Evolutionary conservation across 2,113 vertebrate genomes (phyloP).

Genomic region (Callipepla squamata): DNA sequence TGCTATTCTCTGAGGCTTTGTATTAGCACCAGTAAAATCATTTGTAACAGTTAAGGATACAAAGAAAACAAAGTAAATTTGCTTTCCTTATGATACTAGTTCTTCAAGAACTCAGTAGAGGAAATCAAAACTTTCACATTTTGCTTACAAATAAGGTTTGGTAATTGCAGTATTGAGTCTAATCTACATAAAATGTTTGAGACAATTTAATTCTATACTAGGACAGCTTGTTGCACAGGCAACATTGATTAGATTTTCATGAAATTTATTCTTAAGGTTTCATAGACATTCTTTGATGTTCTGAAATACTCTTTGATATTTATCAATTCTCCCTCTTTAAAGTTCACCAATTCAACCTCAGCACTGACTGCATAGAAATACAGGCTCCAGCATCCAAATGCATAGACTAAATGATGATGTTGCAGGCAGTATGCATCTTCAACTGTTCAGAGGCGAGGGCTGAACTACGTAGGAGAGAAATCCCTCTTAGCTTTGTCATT

Average conservation of each 20-base stretch:
- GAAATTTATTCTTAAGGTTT: background rate
- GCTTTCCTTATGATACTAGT: conserved; percentile 14
- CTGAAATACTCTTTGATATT: conserved; percentile 27
- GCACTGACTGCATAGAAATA: background rate
- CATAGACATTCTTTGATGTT: conserved; percentile 19
- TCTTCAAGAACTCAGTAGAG: conserved; percentile 39
- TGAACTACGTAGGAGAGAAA: background rate
- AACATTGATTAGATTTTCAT: background rate
- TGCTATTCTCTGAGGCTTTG: conserved; percentile 39
- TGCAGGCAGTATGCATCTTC: background rate
- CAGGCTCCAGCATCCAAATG: background rate
- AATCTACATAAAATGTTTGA: conserved; percentile 40
- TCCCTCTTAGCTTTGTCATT: background rate
- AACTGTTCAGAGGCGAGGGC: background rate
- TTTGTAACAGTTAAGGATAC: conserved; percentile 49
- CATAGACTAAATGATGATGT: background rate
- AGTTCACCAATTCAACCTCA: background rate
- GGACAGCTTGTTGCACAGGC: background rate
- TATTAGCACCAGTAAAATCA: conserved; percentile 30
- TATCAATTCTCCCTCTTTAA: background rate
- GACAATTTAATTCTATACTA: conserved; percentile 41
- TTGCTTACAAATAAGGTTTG: conserved; percentile 57
- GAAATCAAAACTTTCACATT: conserved; percentile 49
- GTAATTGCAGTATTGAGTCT: conserved; percentile 10
- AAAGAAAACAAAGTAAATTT: conserved; percentile 48